Conservation (phyloP, 2,797 vertebrate genomes). For the Coccyzus lansbergi region DNA sequence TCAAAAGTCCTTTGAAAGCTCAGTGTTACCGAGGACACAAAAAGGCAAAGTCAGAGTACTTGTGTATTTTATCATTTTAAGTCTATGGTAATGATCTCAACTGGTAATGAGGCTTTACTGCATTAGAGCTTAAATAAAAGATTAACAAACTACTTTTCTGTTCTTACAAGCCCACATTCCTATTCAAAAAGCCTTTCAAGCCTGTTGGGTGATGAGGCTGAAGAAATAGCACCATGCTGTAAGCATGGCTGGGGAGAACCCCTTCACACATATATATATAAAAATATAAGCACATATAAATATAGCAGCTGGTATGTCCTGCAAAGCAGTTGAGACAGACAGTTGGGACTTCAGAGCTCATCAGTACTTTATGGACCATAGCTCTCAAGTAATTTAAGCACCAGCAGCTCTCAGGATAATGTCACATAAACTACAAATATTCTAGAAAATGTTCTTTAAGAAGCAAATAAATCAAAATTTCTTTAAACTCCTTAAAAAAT, state of each 20-base stretch:
- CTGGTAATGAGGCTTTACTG: not conserved
- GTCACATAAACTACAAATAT: not conserved
- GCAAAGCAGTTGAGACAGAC: not conserved
- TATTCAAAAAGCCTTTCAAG: not conserved
- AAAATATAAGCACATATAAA: not conserved
- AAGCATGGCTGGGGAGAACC: fast-evolving
- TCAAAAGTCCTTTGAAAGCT: not conserved
- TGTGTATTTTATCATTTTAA: not conserved
- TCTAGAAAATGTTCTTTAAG: not conserved
- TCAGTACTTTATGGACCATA: not conserved
- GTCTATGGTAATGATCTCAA: not conserved
- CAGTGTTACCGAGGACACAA: not conserved
- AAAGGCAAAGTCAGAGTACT: not conserved
- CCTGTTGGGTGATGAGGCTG: not conserved
- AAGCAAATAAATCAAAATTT: not conserved
- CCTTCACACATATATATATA: not conserved
- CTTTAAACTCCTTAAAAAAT: not conserved
- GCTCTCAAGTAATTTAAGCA: not conserved
- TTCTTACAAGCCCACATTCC: not conserved
- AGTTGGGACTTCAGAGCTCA: not conserved
- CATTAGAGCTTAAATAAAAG: not conserved
- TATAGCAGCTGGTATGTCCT: fast-evolving
- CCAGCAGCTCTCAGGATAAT: not conserved
- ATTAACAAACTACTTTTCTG: not conserved
- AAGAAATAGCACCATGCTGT: not conserved